Base-by-base conservation (phyloP, 2,113 vertebrate species). In the Eolophus roseicapilla region DNA sequence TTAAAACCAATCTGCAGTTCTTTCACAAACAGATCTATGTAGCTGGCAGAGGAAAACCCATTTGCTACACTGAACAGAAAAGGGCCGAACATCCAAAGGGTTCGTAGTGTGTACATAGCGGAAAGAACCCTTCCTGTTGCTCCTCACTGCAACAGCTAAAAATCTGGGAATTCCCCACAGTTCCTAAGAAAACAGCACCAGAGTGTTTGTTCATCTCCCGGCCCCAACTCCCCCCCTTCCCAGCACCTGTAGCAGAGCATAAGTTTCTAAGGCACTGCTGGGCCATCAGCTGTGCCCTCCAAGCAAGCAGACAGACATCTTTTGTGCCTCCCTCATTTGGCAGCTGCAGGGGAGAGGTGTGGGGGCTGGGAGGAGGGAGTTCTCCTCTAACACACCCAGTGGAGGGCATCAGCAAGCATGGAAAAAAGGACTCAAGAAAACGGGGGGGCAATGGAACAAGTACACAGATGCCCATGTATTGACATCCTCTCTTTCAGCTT, bases 321-420 rank as follows among this genome's bases (percentile, higher is more conserved):
- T 95, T 88, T 96, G 96, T 97, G 92, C 88, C 84, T 79, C 53
- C 67, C 76, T 47, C 35, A 14, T 17, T 10, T 4, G 55, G 95
- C 96, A 96, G 95, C 95, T 97, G 95, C 95, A 71, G 50, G 43
- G 44, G 33, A 89, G 62, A 79, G 67, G 35, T 18, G 7, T 6
- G 82, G 90, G 92, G 75, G 90, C 82, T 84, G 92, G 59, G 81
- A 88, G 71, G 3, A 11, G 74, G 77, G 49, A 55, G 25, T 11
- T 75, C 73, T 88, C 68, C 85, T 44, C 43, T n/a, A 82, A 12
- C 43, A 68, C 46, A 47, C n/a, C 46, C 88, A 15, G 44, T 44
- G 37, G 16, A 77, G 4, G 67, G 55, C 79, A 96, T 13, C 85
- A 55, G 53, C 67, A 43, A 77, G 49, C 29, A 25, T 4, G 25